Conservation (phyloP, 1,140 invertebrate genomes). For the Sycophila sp. region DNA sequence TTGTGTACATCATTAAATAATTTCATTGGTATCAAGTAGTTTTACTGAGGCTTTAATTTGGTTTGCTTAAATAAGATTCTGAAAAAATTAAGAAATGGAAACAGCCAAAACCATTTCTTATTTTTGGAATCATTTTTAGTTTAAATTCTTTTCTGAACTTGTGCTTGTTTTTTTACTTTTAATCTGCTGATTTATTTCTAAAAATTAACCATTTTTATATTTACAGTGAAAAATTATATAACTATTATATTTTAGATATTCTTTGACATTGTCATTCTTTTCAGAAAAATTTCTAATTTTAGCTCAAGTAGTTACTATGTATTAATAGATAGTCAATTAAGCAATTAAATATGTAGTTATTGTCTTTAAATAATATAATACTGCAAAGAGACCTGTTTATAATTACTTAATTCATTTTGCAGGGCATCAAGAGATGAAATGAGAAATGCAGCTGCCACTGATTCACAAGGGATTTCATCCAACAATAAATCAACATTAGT, state of each 20-base stretch:
- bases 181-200: too few relatives aligned
- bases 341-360: not conserved
- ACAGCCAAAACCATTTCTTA: too few relatives aligned
- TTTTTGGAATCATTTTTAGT: too few relatives aligned
- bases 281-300: conserved; percentile 16
- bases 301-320: conserved; percentile 16
- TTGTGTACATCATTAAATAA: conserved; percentile 39
- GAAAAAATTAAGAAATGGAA: not conserved
- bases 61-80: not conserved
- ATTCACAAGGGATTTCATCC: conserved; percentile 53
- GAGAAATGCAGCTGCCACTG: conserved; percentile 71
- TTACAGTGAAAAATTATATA: too few relatives aligned
- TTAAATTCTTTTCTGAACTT: too few relatives aligned
- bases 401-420: conserved; percentile 40
- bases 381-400: too few relatives aligned
- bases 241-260: too few relatives aligned
- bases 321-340: too few relatives aligned
- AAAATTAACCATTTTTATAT: too few relatives aligned
- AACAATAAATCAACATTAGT: conserved; percentile 75
- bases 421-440: conserved; percentile 82
- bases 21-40: not conserved
- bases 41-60: not conserved
- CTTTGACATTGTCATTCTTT: conserved; percentile 22
- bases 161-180: too few relatives aligned
- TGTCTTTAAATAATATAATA: too few relatives aligned